These are phyloP conservation scores for Erynnis tages DNA, from an alignment of 2,888 invertebrate species.

Conservation along the genomic window DNA sequence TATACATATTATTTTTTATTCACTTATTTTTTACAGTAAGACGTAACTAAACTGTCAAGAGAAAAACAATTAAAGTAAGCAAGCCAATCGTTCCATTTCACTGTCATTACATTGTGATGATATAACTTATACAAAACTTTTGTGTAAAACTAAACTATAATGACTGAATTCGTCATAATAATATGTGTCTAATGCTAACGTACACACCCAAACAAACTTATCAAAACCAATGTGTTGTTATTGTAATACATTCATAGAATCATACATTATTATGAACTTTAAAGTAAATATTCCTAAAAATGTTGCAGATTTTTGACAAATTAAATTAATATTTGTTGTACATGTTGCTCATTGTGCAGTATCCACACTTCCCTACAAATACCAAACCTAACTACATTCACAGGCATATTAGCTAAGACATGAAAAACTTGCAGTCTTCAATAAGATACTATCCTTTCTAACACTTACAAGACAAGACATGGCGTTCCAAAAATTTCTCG, in stretches of 20 bases:
- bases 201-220: not conserved
- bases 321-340: not conserved
- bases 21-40: not conserved
- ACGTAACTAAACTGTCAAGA: slow-evolving; percentile 1
- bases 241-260: not conserved
- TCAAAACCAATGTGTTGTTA: not conserved
- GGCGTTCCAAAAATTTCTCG: slow-evolving; percentile 43
- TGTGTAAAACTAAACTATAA: not conserved
- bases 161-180: not conserved
- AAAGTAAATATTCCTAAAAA: not conserved
- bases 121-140: not conserved
- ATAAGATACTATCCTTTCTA: slow-evolving; percentile 66
- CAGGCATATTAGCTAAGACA: slow-evolving; percentile 65
- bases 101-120: slow-evolving; percentile 9
- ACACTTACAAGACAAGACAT: slow-evolving; percentile 65
- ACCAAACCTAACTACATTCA: slow-evolving; percentile 56
- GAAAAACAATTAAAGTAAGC: slow-evolving; percentile 1
- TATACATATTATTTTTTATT: too few species aligned
- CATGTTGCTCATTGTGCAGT: slow-evolving; percentile 5
- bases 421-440: slow-evolving; percentile 78
- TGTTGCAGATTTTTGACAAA: slow-evolving; percentile 1
- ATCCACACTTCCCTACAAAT: slow-evolving; percentile 39
- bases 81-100: not conserved
- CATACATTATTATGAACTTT: too few species aligned
- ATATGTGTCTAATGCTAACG: too few species aligned